phyloP scores from a whole-genome alignment of 2,113 vertebrate species.

The Andinoacara biseriatus region DNA sequence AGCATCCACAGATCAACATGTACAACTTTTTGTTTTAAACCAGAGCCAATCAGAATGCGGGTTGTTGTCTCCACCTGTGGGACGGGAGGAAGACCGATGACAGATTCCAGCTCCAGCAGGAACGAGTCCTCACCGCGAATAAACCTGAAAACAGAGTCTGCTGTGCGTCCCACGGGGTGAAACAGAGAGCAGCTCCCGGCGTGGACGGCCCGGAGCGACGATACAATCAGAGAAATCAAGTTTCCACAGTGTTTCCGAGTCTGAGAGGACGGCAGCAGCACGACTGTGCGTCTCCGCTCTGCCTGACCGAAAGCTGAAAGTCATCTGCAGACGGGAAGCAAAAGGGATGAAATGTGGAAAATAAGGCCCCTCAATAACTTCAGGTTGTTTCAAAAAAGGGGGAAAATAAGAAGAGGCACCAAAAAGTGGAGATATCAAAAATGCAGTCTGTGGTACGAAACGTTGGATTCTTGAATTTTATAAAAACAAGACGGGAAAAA shows the following conservation, averaged over 20 bases:
- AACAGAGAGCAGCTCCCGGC: background rate
- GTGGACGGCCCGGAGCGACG: background rate
- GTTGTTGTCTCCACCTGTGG: background rate
- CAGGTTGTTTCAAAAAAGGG: slow-evolving; percentile 24
- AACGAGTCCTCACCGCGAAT: background rate
- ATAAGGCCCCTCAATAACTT: slow-evolving; percentile 74
- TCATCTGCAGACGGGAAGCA: slow-evolving; percentile 1
- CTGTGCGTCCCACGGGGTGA: slow-evolving; percentile 5
- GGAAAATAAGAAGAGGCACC: slow-evolving; percentile 60
- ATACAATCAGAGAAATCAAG: slow-evolving; percentile 39
- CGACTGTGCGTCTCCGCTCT: background rate
- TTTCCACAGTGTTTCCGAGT: slow-evolving; percentile 52
- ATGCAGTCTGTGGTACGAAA: slow-evolving; percentile 72
- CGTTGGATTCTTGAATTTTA: slow-evolving; percentile 32
- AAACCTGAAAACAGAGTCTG: background rate
- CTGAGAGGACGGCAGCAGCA: slow-evolving; percentile 22
- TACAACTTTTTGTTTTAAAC: background rate
- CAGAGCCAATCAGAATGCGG: background rate
- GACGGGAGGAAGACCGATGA: background rate
- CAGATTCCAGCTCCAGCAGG: background rate
- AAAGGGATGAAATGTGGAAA: slow-evolving; percentile 68
- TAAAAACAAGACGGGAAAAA: slow-evolving; percentile 68
- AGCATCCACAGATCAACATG: background rate
- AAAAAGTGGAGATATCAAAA: slow-evolving; percentile 68
- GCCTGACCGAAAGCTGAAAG: slow-evolving; percentile 61